phyloP scores from a whole-genome alignment of 2,888 invertebrate genomes.

The Hyposoter didymator region DNA sequence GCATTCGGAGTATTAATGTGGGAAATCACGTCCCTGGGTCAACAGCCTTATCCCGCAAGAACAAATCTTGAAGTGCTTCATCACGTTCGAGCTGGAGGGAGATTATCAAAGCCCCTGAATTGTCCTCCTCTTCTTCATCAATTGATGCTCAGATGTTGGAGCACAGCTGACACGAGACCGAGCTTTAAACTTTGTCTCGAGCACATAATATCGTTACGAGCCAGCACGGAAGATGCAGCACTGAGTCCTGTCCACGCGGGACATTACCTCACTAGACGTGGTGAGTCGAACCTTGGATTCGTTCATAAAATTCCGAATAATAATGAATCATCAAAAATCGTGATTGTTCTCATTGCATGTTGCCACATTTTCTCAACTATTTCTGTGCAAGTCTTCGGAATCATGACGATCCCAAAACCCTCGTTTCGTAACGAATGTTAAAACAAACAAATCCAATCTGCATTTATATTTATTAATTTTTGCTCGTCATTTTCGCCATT shows the following conservation, averaged over 20 bases:
- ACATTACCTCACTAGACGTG: slow-evolving; percentile 80
- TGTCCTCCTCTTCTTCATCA: slow-evolving; percentile 94
- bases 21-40: slow-evolving; percentile 98
- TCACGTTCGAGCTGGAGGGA: slow-evolving; percentile 94
- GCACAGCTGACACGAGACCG: slow-evolving; percentile 92
- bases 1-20: slow-evolving; percentile 97
- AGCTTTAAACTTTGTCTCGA: slow-evolving; percentile 93
- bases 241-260: slow-evolving; percentile 81
- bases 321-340: slow-evolving; percentile 5
- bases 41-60: slow-evolving; percentile 97
- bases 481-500: slow-evolving; percentile 29
- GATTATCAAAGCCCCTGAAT: slow-evolving; percentile 92
- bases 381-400: background rate
- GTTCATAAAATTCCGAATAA: background rate
- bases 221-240: slow-evolving; percentile 78
- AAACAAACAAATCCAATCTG: no score
- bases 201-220: slow-evolving; percentile 79
- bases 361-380: background rate
- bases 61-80: slow-evolving; percentile 96
- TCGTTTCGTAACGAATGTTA: background rate
- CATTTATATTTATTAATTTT: no score
- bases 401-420: background rate
- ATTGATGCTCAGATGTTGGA: slow-evolving; percentile 96
- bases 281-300: slow-evolving; percentile 68
- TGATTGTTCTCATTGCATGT: slow-evolving; percentile 21